These are phyloP conservation scores for Asarcornis scutulata DNA, from an alignment of 2,113 vertebrate species.

Conservation along the genomic window DNA sequence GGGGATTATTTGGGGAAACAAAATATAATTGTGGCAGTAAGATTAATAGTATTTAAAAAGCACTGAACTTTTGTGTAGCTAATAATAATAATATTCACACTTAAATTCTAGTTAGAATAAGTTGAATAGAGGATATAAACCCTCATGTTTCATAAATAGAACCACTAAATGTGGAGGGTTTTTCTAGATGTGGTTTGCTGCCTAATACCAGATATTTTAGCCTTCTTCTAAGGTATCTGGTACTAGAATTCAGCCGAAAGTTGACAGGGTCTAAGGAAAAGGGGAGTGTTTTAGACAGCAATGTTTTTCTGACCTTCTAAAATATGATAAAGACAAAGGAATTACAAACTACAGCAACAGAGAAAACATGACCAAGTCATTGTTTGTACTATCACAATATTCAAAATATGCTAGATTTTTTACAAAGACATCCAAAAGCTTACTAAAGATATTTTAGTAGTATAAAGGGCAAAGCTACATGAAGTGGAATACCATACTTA, in stretches of 20 bases:
- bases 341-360: not conserved
- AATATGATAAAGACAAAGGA: not conserved
- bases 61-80: not conserved
- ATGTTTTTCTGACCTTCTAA: not conserved
- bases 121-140: not conserved
- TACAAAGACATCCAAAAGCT: not conserved
- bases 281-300: not conserved
- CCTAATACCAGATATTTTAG: not conserved
- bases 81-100: not conserved
- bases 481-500: not conserved
- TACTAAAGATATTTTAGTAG: not conserved
- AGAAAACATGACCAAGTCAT: not conserved
- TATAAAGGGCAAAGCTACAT: not conserved
- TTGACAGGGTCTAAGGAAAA: not conserved
- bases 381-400: not conserved
- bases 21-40: not conserved
- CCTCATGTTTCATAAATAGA: not conserved
- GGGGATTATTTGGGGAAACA: not conserved
- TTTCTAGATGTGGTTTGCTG: not conserved
- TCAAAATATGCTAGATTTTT: not conserved
- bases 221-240: not conserved
- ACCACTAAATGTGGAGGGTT: not conserved
- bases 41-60: not conserved
- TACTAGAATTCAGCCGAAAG: not conserved
- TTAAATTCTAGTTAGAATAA: not conserved